Evolutionary conservation across 2,113 vertebrate species (phyloP).

Genomic region (Balaeniceps rex): DNA sequence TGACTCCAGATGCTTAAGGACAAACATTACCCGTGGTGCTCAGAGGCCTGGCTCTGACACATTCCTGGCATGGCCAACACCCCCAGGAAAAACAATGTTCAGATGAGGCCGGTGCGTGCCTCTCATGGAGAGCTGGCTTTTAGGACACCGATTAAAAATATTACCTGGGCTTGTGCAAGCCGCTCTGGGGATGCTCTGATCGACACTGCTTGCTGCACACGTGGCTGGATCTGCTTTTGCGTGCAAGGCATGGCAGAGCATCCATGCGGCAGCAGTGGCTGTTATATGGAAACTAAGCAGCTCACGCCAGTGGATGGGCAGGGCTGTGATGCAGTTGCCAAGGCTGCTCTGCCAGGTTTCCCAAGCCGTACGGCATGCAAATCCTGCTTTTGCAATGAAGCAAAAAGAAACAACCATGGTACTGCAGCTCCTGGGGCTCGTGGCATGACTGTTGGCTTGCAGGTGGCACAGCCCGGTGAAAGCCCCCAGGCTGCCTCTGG

Average conservation of each 20-base stretch:
- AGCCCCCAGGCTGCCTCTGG: not conserved
- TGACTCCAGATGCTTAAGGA: not conserved
- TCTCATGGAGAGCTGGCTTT: not conserved
- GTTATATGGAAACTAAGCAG: not conserved
- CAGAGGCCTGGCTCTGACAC: not conserved
- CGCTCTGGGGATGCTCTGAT: not conserved
- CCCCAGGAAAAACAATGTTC: not conserved
- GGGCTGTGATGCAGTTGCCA: rapidly evolving
- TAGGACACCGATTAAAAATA: not conserved
- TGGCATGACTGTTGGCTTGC: not conserved
- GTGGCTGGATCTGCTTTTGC: not conserved
- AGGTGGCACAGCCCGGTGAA: not conserved
- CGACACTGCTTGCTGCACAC: not conserved
- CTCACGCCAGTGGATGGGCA: not conserved
- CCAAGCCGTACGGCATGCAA: not conserved
- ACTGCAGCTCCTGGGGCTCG: rapidly evolving
- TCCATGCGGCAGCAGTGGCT: not conserved
- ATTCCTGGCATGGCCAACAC: not conserved
- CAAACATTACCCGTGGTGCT: not conserved
- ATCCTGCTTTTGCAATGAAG: not conserved
- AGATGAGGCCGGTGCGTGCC: rapidly evolving
- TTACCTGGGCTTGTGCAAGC: not conserved
- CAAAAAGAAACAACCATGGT: rapidly evolving
- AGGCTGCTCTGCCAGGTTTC: not conserved
- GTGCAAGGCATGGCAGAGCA: not conserved